Base-by-base conservation (phyloP, 2,113 vertebrate genomes). In the Clarias macrocephalus region DNA sequence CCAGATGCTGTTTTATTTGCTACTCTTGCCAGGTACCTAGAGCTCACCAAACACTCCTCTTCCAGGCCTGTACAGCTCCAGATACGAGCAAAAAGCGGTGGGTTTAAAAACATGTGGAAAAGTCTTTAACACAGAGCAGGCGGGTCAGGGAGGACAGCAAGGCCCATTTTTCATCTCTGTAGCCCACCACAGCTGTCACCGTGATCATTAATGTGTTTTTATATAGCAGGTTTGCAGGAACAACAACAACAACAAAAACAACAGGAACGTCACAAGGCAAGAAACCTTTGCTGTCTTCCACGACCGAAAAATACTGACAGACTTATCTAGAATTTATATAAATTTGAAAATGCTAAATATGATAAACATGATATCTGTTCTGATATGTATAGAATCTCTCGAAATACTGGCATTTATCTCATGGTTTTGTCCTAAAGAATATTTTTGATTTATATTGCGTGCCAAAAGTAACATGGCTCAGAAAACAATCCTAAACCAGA, bases 1-100 rank as follows among this genome's bases (percentile, higher is more conserved):
- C 62, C 81, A 83, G 81, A 83, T 83, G 81, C 23, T 83, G 81
- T 83, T 83, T 85, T 84, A 88, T 83, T 85, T 89, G 80, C n/a
- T 84, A 85, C 62, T 66, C 56, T 37, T 88, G 88, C 90, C 89
- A 89, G 66, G 77, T 60, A 25, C 18, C 87, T 81, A 15, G 70
- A 30, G 60, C 88, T 86, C 87, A 90, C 70, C 42, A 88, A 90
- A 80, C 8, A 65, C 33, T 62, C 80, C 88, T 87, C 82, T 87
- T 91, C 85, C 11, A 65, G 87, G 30, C 77, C 70, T 59, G 76
- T 66, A 80, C 85, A 37, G 75, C 54, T 86, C 28, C 81, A 66
- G 13, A 83, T 68, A 66, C 63, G n/a, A 66, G 59, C 18, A 54
- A 66, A 63, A 66, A 33, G 59, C 48, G 23, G 12, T 72, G 56